phyloP scores from a whole-genome alignment of 1,140 invertebrate genomes.

The Pogonomyrmex barbatus region DNA sequence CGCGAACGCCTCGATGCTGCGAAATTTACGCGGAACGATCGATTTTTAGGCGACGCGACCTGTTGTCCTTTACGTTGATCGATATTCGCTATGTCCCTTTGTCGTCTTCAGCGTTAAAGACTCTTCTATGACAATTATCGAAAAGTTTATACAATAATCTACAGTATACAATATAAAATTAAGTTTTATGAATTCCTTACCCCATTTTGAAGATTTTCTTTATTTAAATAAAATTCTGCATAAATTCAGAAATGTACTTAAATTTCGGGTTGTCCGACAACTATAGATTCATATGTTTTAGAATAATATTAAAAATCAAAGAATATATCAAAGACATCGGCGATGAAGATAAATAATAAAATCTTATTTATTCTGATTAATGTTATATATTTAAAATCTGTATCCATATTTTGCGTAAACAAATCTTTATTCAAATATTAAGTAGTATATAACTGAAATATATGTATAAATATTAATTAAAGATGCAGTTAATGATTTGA shows the following conservation, averaged over 20 bases:
- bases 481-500: neutral
- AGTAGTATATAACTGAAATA: conserved; percentile 1
- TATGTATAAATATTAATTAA: conserved; percentile 11
- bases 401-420: neutral
- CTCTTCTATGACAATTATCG: neutral
- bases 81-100: conserved; percentile 12
- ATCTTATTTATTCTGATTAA: conserved; percentile 4
- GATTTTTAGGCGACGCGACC: neutral
- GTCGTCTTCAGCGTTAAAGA: neutral
- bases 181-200: neutral
- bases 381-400: neutral
- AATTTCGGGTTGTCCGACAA: neutral
- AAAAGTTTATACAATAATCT: neutral
- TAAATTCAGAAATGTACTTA: neutral
- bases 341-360: neutral
- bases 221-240: neutral
- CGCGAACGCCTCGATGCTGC: neutral
- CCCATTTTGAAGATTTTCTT: neutral
- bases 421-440: neutral
- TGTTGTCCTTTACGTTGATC: neutral
- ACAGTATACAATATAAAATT: neutral
- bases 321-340: neutral
- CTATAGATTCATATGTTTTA: neutral
- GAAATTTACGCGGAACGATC: conserved; percentile 30
- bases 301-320: neutral